A percentile compares a stretch with the other conserved stretches of the same genome.
Evolutionary conservation across 2,888 invertebrate species (phyloP).

Genomic region (Drosophila niveifrons): DNA sequence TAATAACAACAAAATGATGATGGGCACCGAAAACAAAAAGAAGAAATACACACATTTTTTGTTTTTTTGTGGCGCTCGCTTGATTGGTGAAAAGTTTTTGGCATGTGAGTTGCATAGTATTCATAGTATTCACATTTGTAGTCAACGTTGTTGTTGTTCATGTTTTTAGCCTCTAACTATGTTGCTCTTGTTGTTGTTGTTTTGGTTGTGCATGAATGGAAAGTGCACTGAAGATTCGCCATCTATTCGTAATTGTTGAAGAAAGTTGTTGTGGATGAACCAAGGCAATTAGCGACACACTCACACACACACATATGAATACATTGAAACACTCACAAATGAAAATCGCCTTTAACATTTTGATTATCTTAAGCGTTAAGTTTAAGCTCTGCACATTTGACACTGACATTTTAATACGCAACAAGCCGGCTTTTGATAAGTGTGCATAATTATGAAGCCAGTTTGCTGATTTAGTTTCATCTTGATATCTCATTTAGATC

Average conservation of each 20-base stretch:
- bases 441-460: neutral
- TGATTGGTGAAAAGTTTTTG: constrained; percentile 63
- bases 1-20: constrained; percentile 45
- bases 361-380: neutral
- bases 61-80: constrained; percentile 30
- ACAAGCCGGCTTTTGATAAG: neutral
- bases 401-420: neutral
- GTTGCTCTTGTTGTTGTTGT: constrained; percentile 9
- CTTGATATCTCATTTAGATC: neutral
- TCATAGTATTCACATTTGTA: constrained; percentile 21
- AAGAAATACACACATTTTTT: neutral
- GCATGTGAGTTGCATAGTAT: constrained; percentile 52
- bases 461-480: neutral
- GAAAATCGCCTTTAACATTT: neutral
- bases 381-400: neutral
- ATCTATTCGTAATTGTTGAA: constrained; percentile 46
- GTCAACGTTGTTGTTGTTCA: constrained; percentile 19
- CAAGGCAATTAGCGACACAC: constrained; percentile 45
- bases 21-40: constrained; percentile 49
- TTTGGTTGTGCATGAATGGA: constrained; percentile 46
- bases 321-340: constrained; percentile 7
- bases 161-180: constrained; percentile 14
- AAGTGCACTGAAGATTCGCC: constrained; percentile 57
- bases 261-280: constrained; percentile 58
- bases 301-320: neutral